These are phyloP conservation scores for Dryocosmus kuriphilus DNA, from an alignment of 2,888 invertebrate genomes.

Conservation along the genomic window DNA sequence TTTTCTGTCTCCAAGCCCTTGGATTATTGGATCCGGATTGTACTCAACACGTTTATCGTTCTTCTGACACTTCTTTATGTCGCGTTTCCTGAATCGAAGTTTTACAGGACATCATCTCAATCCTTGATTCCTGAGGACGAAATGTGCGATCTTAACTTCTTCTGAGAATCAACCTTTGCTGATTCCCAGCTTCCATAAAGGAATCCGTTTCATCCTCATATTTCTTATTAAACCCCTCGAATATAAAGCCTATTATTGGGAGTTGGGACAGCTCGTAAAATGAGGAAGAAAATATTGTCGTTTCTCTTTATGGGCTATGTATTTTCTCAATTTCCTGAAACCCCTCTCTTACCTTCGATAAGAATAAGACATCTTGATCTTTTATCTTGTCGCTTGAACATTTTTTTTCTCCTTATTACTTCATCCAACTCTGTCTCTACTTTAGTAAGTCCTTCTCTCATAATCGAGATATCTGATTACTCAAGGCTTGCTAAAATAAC, in stretches of 20 bases:
- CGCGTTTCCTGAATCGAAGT: slow-evolving; percentile 13
- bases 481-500: background rate
- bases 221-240: slow-evolving; percentile 20
- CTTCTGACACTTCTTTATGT: slow-evolving; percentile 29
- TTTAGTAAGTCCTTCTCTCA: background rate
- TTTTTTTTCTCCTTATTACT: background rate
- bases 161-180: background rate
- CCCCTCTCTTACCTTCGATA: background rate
- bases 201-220: slow-evolving; percentile 3
- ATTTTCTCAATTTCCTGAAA: slow-evolving; percentile 27
- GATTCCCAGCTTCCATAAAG: slow-evolving; percentile 24
- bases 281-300: slow-evolving; percentile 28
- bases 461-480: slow-evolving; percentile 4
- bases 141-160: slow-evolving; percentile 12
- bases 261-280: slow-evolving; percentile 30
- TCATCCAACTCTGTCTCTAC: background rate
- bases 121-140: slow-evolving; percentile 16
- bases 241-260: slow-evolving; percentile 27
- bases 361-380: slow-evolving; percentile 15
- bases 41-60: slow-evolving; percentile 25
- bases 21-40: background rate
- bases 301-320: slow-evolving; percentile 26
- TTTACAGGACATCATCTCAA: slow-evolving; percentile 26
- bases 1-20: background rate
- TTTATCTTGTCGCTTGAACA: slow-evolving; percentile 1